Conservation (phyloP, 92 coral and sea anemone species). For the Anthopleura xanthogrammica region DNA sequence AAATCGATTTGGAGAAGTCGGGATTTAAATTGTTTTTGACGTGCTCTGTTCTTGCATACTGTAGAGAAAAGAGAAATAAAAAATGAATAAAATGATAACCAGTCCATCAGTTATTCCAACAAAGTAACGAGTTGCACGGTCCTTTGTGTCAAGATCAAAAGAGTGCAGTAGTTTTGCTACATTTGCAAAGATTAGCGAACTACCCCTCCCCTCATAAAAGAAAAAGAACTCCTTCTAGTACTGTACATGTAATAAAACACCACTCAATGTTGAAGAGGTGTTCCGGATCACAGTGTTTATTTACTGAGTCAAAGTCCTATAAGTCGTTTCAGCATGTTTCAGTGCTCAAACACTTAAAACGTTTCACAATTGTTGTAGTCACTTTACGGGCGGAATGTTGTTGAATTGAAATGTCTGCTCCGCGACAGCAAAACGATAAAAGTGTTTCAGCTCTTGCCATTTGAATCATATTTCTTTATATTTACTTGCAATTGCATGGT, state of each 20-base stretch:
- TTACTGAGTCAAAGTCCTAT: no score
- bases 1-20: conserved; percentile 81
- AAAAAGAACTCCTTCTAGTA: no score
- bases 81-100: background rate
- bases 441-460: no score
- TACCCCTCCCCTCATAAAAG: background rate
- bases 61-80: background rate
- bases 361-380: no score
- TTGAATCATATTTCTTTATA: no score
- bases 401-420: no score
- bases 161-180: background rate
- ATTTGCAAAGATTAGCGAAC: background rate
- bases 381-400: no score
- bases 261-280: background rate
- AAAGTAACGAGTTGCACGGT: background rate
- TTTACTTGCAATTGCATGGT: no score
- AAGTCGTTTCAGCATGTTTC: no score
- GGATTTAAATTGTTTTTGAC: conserved; percentile 85
- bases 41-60: conserved; percentile 87
- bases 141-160: background rate
- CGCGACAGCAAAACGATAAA: no score
- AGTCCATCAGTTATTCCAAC: background rate
- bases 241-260: background rate
- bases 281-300: background rate
- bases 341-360: no score